A percentile compares a stretch with the other conserved stretches of the same genome.
Conservation (phyloP, 2,797 vertebrate genomes). For the Ptychadena robeensis region DNA sequence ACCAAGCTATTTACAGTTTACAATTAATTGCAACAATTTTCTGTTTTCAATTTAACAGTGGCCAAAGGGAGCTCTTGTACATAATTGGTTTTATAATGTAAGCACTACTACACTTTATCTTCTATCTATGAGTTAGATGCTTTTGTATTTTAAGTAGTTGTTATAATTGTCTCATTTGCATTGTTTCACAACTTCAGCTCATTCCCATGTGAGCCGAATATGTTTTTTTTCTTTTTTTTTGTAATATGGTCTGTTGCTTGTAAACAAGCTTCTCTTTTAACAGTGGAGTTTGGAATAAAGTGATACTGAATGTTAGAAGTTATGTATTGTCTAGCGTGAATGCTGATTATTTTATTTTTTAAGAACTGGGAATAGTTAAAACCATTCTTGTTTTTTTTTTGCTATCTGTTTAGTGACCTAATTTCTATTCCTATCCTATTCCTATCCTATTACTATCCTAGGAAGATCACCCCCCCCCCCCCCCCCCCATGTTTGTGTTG, state of each 20-base stretch:
- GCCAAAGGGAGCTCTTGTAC: constrained; percentile 35
- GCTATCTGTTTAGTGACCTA: too few relatives aligned
- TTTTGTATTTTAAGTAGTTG: constrained; percentile 30
- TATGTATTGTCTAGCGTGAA: background rate
- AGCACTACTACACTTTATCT: constrained; percentile 18
- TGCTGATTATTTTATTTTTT: too few relatives aligned
- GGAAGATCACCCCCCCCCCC: too few relatives aligned
- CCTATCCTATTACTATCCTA: too few relatives aligned
- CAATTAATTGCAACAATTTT: constrained; percentile 28
- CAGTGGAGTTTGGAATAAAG: background rate
- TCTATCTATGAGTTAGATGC: background rate
- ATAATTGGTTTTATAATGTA: constrained; percentile 27
- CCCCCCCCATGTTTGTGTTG: too few relatives aligned
- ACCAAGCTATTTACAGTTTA: background rate
- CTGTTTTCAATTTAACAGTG: constrained; percentile 21
- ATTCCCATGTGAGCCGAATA: constrained; percentile 5
- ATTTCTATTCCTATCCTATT: too few relatives aligned
- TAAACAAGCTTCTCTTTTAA: background rate
- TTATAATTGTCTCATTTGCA: constrained; percentile 41
- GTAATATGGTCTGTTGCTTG: background rate
- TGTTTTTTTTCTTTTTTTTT: background rate
- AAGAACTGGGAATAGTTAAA: too few relatives aligned
- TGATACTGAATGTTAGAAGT: background rate
- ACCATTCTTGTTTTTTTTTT: too few relatives aligned
- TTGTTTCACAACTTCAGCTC: constrained; percentile 13